These are phyloP conservation scores for Coracopsis vasa DNA, from an alignment of 2,113 vertebrate genomes.

Conservation along the genomic window DNA sequence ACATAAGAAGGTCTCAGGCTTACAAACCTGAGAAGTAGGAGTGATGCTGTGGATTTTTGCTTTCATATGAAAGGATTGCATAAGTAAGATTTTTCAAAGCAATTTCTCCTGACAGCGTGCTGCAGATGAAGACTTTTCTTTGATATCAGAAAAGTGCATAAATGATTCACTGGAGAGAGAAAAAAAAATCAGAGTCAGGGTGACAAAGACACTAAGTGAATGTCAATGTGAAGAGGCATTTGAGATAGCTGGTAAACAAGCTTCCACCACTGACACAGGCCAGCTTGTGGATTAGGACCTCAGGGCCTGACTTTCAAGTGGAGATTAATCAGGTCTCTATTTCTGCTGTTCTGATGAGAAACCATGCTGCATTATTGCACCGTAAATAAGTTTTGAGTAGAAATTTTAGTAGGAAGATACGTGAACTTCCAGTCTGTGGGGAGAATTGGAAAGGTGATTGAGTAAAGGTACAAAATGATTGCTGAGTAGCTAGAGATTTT, in stretches of 20 bases:
- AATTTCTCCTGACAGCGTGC: background rate
- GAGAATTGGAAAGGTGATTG: background rate
- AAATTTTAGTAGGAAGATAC: background rate
- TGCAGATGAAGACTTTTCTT: conserved; percentile 35
- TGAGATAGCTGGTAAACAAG: conserved; percentile 19
- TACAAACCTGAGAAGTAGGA: background rate
- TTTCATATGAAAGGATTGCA: background rate
- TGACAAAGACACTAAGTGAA: background rate
- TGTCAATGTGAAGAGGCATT: conserved; percentile 2
- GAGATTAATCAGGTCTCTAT: background rate
- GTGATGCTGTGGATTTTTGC: background rate
- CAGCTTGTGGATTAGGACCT: background rate
- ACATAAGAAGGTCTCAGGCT: background rate
- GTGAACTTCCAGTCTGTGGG: background rate
- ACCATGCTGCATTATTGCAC: background rate
- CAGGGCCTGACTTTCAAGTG: background rate
- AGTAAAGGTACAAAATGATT: background rate
- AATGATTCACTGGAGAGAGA: conserved; percentile 14
- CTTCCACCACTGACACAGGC: background rate
- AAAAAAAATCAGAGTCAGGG: background rate
- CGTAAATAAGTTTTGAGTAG: background rate
- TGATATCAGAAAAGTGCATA: conserved; percentile 30
- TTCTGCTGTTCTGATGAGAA: conserved; percentile 3
- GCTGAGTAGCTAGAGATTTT: background rate
- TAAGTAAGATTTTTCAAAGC: conserved; percentile 20